Conservation (phyloP, 1,140 invertebrate species). For the Heliothis subflexa region DNA sequence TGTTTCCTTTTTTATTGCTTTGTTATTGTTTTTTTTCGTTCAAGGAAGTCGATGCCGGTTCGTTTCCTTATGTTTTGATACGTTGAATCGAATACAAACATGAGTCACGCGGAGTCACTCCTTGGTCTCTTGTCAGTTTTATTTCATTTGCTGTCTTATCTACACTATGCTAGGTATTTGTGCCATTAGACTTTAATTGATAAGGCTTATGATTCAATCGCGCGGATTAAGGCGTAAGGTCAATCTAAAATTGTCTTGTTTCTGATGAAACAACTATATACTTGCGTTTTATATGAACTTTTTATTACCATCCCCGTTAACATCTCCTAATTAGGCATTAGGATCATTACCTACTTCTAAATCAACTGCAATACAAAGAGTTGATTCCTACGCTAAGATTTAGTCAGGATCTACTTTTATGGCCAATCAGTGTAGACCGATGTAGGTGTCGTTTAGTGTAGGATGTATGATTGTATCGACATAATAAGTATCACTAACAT, state of each 20-base stretch:
- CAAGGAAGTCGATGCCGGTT: constrained; percentile 20
- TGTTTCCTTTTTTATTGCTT: constrained; percentile 35
- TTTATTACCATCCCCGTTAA: neutral
- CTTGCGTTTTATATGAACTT: neutral
- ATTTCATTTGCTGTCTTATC: constrained; percentile 23
- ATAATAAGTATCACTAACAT: constrained; percentile 1
- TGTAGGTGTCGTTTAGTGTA: constrained; percentile 35
- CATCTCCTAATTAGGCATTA: constrained; percentile 4
- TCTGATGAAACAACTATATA: neutral
- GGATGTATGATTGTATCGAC: constrained; percentile 11
- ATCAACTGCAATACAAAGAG: neutral
- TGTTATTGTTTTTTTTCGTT: constrained; percentile 43
- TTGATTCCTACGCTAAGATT: constrained; percentile 3
- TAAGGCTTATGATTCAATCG: neutral
- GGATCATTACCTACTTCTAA: neutral
- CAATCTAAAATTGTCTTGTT: constrained; percentile 1
- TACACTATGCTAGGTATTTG: constrained; percentile 1
- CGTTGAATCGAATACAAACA: constrained; percentile 32
- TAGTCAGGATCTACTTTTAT: constrained; percentile 19
- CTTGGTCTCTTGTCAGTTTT: constrained; percentile 16
- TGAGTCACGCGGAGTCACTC: constrained; percentile 35
- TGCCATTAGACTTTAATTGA: neutral
- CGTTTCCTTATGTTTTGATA: constrained; percentile 42
- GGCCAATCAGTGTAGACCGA: constrained; percentile 5
- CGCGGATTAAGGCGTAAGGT: neutral